These are phyloP conservation scores for Muntiacus reevesi DNA, from an alignment of 2,113 vertebrate species.

Conservation along the genomic window DNA sequence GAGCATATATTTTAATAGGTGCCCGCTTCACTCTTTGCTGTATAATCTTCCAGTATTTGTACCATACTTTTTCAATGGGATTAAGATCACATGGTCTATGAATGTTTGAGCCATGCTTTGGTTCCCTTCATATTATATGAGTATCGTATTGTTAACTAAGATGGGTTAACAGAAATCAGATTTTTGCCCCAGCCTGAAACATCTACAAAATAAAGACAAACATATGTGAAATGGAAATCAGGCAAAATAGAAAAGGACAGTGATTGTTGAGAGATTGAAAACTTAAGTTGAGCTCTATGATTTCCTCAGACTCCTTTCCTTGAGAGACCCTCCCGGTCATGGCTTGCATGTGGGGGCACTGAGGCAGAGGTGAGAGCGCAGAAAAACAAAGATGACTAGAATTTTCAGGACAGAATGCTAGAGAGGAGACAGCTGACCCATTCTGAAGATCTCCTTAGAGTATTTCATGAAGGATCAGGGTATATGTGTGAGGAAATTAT, in stretches of 20 bases:
- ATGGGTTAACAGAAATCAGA: neutral
- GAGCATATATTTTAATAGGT: neutral
- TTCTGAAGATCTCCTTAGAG: neutral
- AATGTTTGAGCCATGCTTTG: neutral
- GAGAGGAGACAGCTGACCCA: neutral
- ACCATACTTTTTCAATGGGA: neutral
- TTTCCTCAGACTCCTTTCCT: neutral
- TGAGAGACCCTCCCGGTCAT: neutral
- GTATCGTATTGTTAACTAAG: neutral
- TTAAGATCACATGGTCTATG: neutral
- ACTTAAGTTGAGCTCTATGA: neutral
- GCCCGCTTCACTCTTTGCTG: neutral
- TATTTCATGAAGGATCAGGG: neutral
- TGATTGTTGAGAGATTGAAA: neutral
- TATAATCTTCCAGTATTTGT: neutral
- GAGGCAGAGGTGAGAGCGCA: neutral
- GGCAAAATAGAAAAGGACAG: neutral
- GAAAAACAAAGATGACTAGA: neutral
- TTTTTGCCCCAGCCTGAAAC: neutral
- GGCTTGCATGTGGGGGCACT: rapidly evolving
- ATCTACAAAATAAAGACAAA: neutral
- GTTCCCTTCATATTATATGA: neutral
- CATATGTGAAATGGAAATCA: neutral
- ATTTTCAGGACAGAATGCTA: neutral
- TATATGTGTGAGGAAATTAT: neutral